A percentile compares a stretch with the other conserved stretches of the same genome.
Evolutionary conservation across 2,113 vertebrate species (phyloP).

Genomic region (Platichthys stellatus): DNA sequence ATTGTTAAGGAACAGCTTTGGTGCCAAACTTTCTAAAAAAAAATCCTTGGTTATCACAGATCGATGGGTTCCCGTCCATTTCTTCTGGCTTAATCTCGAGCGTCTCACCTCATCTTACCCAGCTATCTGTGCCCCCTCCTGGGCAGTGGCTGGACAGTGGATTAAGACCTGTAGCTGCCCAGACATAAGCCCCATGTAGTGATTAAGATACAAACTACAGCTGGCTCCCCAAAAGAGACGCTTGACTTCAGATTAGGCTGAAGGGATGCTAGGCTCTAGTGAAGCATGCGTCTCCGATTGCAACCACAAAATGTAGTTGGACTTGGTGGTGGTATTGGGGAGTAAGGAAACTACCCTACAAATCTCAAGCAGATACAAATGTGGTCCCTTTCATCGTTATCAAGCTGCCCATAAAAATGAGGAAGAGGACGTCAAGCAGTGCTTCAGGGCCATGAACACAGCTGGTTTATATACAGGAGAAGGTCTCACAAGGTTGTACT

Average conservation of each 20-base stretch:
- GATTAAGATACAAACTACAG: conserved; percentile 57
- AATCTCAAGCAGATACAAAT: conserved; percentile 21
- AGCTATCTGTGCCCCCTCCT: conserved; percentile 76
- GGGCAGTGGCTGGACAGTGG: conserved; percentile 74
- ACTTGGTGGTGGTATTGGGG: conserved; percentile 15
- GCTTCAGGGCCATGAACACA: conserved; percentile 51
- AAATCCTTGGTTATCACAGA: conserved; percentile 56
- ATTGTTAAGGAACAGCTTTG: not conserved
- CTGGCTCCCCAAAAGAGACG: conserved; percentile 63
- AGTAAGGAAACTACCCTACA: not conserved
- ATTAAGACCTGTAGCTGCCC: conserved; percentile 66
- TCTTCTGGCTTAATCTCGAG: conserved; percentile 62
- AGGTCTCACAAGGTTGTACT: conserved; percentile 11
- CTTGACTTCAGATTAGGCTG: conserved; percentile 68
- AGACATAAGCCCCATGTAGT: conserved; percentile 71
- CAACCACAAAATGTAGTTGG: conserved; percentile 22
- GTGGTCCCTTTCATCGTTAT: conserved; percentile 23
- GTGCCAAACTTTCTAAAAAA: conserved; percentile 18
- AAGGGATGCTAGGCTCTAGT: conserved; percentile 27
- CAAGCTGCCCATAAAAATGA: conserved; percentile 37
- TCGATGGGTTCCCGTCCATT: conserved; percentile 52
- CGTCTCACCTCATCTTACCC: conserved; percentile 62
- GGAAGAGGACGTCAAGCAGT: conserved; percentile 17
- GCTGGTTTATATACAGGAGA: conserved; percentile 38
- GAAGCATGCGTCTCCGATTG: conserved; percentile 47